Evolutionary conservation across 2,797 vertebrate species (phyloP), one percentile per base, ranked within the genome.

Genomic region (Hyperoplus immaculatus): DNA sequence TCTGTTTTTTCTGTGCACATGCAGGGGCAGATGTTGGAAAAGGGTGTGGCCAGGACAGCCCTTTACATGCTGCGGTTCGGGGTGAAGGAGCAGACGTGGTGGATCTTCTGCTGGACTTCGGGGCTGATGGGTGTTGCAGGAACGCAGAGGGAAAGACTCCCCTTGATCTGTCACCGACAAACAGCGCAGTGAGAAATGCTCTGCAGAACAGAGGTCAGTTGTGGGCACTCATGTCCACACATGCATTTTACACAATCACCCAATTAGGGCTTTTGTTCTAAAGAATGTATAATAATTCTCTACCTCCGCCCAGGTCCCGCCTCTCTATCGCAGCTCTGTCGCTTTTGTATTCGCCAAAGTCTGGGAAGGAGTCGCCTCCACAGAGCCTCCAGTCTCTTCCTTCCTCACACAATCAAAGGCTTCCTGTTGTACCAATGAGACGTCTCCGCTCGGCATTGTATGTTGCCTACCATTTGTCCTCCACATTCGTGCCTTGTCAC

Each of bases 381-480:
- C 69, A 72, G 83, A 51, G 79, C 95, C 50, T 93, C 87, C 61
- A 91, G 82, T 58, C 96, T 99, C 10, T 77, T 87, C 47, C 94
- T 99, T 65, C 98, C 98, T 2, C 93, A 92, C 58, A 95, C 90
- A 0, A 90, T 99, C 58, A 87, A 96, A 80, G 93, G 94, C 81
- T 99, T 96, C 82, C 93, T 99, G 43, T 95, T 98, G 2, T 96
- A 96, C 84, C 91, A 89, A 60, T 98, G 94, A 94, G 13, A 58
- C 3, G 0, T 68, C 45, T 62, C 41, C 15, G 29, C 1, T 2
- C 6, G 43, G 42, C 21, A 16, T 53, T 38, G 9, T 42, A 1
- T 43, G 11, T 29, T 49, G n/a, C n/a, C n/a, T 11, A 3, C 5
- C 4, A 15, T 41, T 13, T 9, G 2, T 51, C 10, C 45, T 29